Conservation (phyloP, 92 coral and sea anemone genomes). For the Epizoanthus stellaris region DNA sequence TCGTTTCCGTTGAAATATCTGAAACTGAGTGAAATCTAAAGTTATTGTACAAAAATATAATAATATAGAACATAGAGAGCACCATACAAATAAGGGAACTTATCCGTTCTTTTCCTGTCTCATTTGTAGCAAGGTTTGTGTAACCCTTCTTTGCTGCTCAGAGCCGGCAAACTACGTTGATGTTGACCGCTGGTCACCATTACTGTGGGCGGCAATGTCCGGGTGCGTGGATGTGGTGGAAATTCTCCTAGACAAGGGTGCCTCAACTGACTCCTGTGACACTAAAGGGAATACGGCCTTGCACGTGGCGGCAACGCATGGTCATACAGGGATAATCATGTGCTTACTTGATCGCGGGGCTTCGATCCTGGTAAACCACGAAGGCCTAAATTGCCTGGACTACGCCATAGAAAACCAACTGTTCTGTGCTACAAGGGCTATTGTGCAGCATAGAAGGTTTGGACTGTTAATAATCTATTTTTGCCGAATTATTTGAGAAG, state of each 20-base stretch:
- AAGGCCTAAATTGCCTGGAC: conserved; percentile 65
- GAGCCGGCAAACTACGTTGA: not conserved
- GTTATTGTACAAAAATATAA: too few species aligned
- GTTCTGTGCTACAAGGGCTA: conserved; percentile 50
- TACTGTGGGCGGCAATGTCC: conserved; percentile 26
- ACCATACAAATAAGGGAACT: too few species aligned
- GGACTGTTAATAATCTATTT: not conserved
- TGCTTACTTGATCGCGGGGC: conserved; percentile 62
- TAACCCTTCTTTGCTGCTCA: conserved; percentile 5
- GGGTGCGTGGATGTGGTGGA: conserved; percentile 31
- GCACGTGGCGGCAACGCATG: conserved; percentile 68
- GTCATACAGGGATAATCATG: conserved; percentile 48
- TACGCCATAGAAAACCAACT: conserved; percentile 62
- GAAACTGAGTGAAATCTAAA: too few species aligned
- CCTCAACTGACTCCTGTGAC: conserved; percentile 65
- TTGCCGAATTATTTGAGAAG: not conserved
- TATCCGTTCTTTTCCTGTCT: not conserved
- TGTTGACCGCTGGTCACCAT: conserved; percentile 25
- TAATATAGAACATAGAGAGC: too few species aligned
- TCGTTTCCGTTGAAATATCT: too few species aligned
- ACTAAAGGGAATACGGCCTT: conserved; percentile 70
- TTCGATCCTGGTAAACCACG: conserved; percentile 24
- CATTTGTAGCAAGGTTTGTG: conserved; percentile 10
- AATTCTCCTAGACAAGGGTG: conserved; percentile 63
- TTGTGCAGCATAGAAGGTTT: conserved; percentile 63